A percentile compares a stretch with the other conserved stretches of the same genome.
phyloP scores from a whole-genome alignment of 2,888 invertebrate genomes.

The Elgonia sp. region DNA sequence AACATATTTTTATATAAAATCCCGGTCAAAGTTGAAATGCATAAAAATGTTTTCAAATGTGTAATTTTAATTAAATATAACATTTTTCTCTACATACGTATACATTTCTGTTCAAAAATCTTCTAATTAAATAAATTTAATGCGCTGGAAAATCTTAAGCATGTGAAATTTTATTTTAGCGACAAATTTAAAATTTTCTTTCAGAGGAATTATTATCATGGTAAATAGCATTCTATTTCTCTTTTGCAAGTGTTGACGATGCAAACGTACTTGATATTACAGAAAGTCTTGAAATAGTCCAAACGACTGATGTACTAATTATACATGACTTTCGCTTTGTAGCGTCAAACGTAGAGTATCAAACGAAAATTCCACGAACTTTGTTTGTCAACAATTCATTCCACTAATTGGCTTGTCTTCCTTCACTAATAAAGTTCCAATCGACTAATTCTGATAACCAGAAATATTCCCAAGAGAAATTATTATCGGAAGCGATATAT shows the following conservation, averaged over 20 bases:
- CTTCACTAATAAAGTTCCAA: background rate
- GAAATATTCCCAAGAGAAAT: background rate
- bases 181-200: too few relatives aligned
- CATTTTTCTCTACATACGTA: too few relatives aligned
- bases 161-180: too few relatives aligned
- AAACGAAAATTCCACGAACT: background rate
- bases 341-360: background rate
- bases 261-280: constrained; percentile 26
- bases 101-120: too few relatives aligned
- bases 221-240: background rate
- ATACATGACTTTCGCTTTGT: constrained; percentile 45
- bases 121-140: too few relatives aligned
- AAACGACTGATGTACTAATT: constrained; percentile 30
- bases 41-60: too few relatives aligned
- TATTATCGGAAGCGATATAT: background rate
- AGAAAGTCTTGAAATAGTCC: constrained; percentile 21
- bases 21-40: too few relatives aligned
- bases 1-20: too few relatives aligned
- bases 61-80: too few relatives aligned
- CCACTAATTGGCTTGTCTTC: constrained; percentile 26
- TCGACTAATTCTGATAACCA: too few relatives aligned
- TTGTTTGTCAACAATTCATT: constrained; percentile 17
- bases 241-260: background rate
- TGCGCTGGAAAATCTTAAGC: too few relatives aligned
- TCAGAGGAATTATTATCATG: too few relatives aligned